phyloP scores from a whole-genome alignment of 2,113 vertebrate species.

The Podocnemis expansa region DNA sequence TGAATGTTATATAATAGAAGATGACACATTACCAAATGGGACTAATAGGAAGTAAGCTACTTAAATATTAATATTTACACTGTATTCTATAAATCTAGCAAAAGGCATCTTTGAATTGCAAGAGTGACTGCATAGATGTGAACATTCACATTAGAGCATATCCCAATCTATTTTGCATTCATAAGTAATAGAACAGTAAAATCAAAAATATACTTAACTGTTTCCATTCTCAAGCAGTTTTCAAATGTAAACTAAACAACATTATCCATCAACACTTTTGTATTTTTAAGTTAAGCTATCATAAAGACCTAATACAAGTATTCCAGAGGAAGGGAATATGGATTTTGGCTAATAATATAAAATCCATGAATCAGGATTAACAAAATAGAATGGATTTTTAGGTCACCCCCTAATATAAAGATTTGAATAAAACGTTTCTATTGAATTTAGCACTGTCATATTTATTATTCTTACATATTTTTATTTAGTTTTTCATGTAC shows the following conservation, averaged over 20 bases:
- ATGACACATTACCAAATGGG: background rate
- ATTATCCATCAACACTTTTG: background rate
- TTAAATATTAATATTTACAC: background rate
- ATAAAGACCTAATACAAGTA: background rate
- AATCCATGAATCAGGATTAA: fast-evolving
- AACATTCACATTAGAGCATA: background rate
- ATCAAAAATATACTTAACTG: background rate
- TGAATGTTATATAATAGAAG: background rate
- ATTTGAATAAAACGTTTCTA: background rate
- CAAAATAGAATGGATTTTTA: background rate
- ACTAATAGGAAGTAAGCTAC: background rate
- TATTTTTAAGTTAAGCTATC: background rate
- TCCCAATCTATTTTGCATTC: background rate
- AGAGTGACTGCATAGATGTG: background rate
- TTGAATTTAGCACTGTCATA: background rate
- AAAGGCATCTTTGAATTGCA: background rate
- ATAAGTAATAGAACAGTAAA: background rate
- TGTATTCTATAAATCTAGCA: background rate
- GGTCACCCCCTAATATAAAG: background rate
- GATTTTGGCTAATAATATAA: fast-evolving
- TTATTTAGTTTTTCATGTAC: background rate
- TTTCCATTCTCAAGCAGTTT: background rate
- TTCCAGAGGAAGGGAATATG: background rate
- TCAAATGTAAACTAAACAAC: background rate
- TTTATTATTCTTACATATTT: background rate